A percentile compares a stretch with the other conserved stretches of the same genome.
Evolutionary conservation across 2,113 vertebrate genomes (phyloP).

Genomic region (Dicaeum eximium): DNA sequence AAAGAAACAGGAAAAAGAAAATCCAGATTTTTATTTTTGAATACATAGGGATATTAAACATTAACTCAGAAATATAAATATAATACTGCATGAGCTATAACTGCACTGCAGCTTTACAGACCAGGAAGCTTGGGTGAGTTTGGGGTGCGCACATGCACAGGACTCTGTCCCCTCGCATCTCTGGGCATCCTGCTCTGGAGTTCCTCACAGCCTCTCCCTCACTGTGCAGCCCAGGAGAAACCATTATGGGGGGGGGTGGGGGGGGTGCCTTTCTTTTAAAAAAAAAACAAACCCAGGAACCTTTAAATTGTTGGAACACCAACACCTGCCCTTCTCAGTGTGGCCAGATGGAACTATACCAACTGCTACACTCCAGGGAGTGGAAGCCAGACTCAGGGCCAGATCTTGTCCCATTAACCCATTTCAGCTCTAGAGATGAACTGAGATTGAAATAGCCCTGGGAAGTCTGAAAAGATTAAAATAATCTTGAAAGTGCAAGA

Average conservation of each 20-base stretch:
- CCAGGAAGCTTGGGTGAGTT: background rate
- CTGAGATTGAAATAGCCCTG: background rate
- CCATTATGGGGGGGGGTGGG: accelerated
- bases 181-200: background rate
- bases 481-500: background rate
- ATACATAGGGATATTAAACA: background rate
- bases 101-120: background rate
- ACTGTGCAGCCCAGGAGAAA: background rate
- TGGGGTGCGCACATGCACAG: accelerated
- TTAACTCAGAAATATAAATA: background rate
- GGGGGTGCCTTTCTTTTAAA: background rate
- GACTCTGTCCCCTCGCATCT: background rate
- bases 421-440: background rate
- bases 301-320: background rate
- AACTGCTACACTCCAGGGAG: background rate
- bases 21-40: background rate
- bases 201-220: background rate
- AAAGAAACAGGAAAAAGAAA: background rate
- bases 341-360: background rate
- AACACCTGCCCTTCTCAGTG: background rate
- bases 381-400: background rate
- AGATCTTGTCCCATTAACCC: background rate
- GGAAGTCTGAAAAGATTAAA: background rate
- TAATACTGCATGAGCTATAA: background rate
- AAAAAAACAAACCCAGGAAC: background rate